Base-by-base conservation (phyloP, 2,797 vertebrate species). In the Silurus lanzhouensis region DNA sequence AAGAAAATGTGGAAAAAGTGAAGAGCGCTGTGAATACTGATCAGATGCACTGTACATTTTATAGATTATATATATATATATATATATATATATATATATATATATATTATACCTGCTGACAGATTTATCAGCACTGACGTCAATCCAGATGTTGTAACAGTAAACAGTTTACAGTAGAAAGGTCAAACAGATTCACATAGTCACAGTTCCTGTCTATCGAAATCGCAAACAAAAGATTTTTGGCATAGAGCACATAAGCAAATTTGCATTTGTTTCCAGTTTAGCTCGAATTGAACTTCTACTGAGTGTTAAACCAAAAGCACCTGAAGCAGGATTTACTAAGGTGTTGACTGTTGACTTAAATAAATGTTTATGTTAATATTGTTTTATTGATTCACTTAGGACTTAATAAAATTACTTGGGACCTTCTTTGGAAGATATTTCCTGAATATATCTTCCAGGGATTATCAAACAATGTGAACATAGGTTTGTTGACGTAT, bases 221-320 rank as follows among this genome's bases (percentile, higher is more conserved):
- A 55, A 55, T 31, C 31, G 63, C 25, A 81, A 81, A 81, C 46
- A 31, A 55, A 67, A 31, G 48, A 31, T 55, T 46, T 81, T 12
- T 20, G 44, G n/a, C 15, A 9, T 5, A 15, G 38, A 63, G 13
- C 3, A 13, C 25, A 31, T 2, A 31, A 0, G 46, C 9, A 52
- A 81, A 81, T 67, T 20, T 64, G 6, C 60, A 19, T 79, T 64
- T 46, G 38, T 46, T n/a, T 81, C 79, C 17, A 13, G 9, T 81
- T 55, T 4, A 27, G 46, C 57, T 58, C 15, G 38, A 75, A 12
- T 6, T 20, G 7, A 60, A 5, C 38, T 60, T 13, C 17, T 67
- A 27, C 44, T 48, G 9, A 10, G 3, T 0, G 31, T 52, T 52
- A 52, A 6, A 14, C n/a, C 22, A 27, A 66, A 52, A 27, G n/a